Evolutionary conservation across 2,888 invertebrate genomes (phyloP).

Genomic region (Escarpia spicata): DNA sequence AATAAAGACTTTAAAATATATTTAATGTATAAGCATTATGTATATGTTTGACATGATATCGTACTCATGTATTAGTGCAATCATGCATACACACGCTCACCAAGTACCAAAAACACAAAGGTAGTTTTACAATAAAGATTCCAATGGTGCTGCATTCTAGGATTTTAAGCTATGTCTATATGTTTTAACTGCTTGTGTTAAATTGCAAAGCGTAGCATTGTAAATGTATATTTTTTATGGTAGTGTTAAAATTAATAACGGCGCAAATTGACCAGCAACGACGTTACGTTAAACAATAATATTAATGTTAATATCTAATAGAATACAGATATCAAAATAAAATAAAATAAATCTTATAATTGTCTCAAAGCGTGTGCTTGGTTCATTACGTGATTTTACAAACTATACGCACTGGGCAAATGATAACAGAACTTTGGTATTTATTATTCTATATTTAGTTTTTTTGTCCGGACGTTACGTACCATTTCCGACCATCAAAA

Average conservation of each 20-base stretch:
- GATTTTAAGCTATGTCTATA: not conserved
- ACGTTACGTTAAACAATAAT: not conserved
- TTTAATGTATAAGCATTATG: not conserved
- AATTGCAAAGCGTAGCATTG: not conserved
- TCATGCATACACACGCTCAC: not conserved
- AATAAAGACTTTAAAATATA: not conserved
- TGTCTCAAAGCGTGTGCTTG: not conserved
- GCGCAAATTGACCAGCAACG: not conserved
- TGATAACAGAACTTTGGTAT: not conserved
- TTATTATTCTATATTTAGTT: slow-evolving; percentile 18
- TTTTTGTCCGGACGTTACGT: not conserved
- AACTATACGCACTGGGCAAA: not conserved
- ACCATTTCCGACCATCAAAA: slow-evolving; percentile 14
- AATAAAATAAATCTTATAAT: not conserved
- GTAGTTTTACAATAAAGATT: not conserved
- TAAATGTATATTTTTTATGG: not conserved
- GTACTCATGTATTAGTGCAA: not conserved
- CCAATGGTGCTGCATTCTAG: not conserved
- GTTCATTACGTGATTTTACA: not conserved
- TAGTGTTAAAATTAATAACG: not conserved
- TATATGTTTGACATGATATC: not conserved
- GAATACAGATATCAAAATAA: slow-evolving; percentile 19
- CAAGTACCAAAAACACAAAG: not conserved
- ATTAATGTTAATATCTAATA: slow-evolving; percentile 12
- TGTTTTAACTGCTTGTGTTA: slow-evolving; percentile 1